phyloP scores from a whole-genome alignment of 2,888 invertebrate species.

The Pharmacophagus antenor region DNA sequence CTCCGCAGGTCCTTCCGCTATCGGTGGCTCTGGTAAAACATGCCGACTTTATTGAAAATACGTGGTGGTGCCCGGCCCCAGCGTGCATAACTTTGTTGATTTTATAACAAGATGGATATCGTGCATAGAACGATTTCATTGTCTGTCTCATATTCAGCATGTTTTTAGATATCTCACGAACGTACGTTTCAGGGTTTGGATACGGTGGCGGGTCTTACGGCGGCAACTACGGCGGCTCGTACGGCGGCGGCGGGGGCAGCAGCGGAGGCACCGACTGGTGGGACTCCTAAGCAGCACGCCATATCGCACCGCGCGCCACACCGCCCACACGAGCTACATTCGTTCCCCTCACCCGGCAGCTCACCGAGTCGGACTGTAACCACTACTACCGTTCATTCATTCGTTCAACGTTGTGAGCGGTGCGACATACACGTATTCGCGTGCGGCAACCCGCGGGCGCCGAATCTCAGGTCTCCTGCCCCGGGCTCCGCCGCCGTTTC shows the following conservation, averaged over 20 bases:
- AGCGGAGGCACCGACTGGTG: constrained; percentile 75
- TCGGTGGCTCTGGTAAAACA: constrained; percentile 54
- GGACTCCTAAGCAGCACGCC: constrained; percentile 61
- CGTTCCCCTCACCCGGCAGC: constrained; percentile 7
- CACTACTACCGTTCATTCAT: constrained; percentile 33
- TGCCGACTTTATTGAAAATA: neutral
- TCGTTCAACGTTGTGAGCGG: constrained; percentile 40
- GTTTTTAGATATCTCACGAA: no score
- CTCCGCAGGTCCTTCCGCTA: constrained; percentile 62
- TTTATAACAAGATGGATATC: no score
- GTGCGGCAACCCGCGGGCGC: constrained; percentile 54
- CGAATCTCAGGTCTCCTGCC: constrained; percentile 68
- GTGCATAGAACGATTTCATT: no score
- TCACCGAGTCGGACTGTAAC: constrained; percentile 59
- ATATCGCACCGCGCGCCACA: constrained; percentile 39
- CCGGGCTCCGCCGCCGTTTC: constrained; percentile 38
- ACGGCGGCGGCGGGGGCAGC: constrained; percentile 69
- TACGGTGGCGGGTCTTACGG: constrained; percentile 70
- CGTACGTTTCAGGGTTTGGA: constrained; percentile 61
- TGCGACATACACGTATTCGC: constrained; percentile 44
- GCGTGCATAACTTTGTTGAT: no score
- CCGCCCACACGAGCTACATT: constrained; percentile 31
- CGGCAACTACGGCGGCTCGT: constrained; percentile 72
- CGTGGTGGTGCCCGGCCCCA: neutral
- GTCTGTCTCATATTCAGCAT: no score